Evolutionary conservation across 1,140 invertebrate genomes (phyloP).

Genomic region (Drosophila sulfurigaster): DNA sequence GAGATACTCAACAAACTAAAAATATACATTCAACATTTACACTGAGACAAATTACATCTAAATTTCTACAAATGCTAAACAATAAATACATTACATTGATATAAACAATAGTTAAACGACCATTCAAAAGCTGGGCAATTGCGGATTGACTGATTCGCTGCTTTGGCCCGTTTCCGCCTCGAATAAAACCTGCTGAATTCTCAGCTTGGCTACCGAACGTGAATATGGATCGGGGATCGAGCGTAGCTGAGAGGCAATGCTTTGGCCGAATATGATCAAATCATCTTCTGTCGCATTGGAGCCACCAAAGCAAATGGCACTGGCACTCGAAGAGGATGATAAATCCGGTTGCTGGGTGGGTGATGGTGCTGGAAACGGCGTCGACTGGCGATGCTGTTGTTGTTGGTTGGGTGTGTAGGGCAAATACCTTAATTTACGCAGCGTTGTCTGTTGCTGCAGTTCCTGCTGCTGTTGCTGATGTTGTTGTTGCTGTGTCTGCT

Average conservation of each 20-base stretch:
- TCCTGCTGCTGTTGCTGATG: conserved; percentile 26
- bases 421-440: conserved; percentile 38
- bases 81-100: neutral
- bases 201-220: conserved; percentile 73
- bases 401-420: conserved; percentile 29
- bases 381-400: conserved; percentile 31
- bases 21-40: neutral
- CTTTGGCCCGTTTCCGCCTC: conserved; percentile 75
- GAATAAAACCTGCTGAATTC: conserved; percentile 78
- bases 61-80: neutral
- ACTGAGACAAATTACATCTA: neutral
- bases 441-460: conserved; percentile 23
- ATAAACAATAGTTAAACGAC: neutral
- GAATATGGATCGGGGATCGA: conserved; percentile 67
- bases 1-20: neutral
- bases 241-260: conserved; percentile 69
- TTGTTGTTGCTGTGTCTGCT: conserved; percentile 35
- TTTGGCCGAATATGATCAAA: conserved; percentile 64
- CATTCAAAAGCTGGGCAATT: conserved; percentile 31
- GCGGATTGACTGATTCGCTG: conserved; percentile 42
- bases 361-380: conserved; percentile 36
- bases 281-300: conserved; percentile 55
- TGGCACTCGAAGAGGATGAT: neutral
- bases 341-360: conserved; percentile 46
- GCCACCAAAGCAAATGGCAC: conserved; percentile 3